phyloP scores from a whole-genome alignment of 2,888 invertebrate species.

The Campoplex nolae region DNA sequence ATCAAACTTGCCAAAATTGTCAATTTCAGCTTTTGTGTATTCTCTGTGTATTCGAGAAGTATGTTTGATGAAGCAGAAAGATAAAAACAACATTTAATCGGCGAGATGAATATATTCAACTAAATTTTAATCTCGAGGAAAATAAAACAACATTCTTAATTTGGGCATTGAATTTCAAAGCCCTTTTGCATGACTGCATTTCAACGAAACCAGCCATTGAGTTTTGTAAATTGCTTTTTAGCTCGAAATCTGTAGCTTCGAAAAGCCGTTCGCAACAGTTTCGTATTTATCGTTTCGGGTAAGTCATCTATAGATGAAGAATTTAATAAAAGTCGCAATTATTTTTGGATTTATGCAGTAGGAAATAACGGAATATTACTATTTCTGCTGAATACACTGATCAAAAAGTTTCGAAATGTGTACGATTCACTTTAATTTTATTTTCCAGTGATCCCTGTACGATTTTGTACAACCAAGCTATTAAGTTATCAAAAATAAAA shows the following conservation, averaged over 20 bases:
- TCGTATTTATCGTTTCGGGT: background rate
- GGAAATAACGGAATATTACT: background rate
- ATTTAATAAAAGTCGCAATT: background rate
- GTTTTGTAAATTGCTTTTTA: background rate
- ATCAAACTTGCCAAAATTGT: slow-evolving; percentile 1
- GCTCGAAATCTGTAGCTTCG: background rate
- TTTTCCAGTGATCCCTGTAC: background rate
- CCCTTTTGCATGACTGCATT: background rate
- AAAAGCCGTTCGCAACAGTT: background rate
- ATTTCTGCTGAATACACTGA: background rate
- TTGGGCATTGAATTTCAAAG: background rate
- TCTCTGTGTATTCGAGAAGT: background rate
- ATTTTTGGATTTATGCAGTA: background rate
- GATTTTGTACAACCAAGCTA: background rate
- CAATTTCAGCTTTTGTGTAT: background rate
- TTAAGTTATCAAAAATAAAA: no score
- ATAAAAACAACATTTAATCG: background rate
- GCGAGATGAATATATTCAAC: background rate
- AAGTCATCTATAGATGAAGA: background rate
- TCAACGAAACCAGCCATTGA: background rate
- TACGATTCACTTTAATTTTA: no score
- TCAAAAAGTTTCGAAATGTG: no score
- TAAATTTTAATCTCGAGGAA: background rate
- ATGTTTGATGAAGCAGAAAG: background rate
- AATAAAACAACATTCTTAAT: background rate